A percentile compares a stretch with the other conserved stretches of the same genome.
These are phyloP conservation scores for Drosophila melanogaster DNA, from an alignment of 1,140 invertebrate species.

Conservation along the genomic window Release_6_plus_ISO1_MT NT_033779.5:8489501-8490000, in stretches of 20 bases:
- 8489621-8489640: slow-evolving; percentile 47
- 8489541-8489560: slow-evolving; percentile 55
- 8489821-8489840: slow-evolving; percentile 38
- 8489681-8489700: slow-evolving; percentile 60
- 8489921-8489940: slow-evolving; percentile 58
- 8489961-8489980: slow-evolving; percentile 29
- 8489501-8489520: slow-evolving; percentile 29
- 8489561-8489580: slow-evolving; percentile 31
- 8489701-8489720: slow-evolving; percentile 50
- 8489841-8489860: slow-evolving; percentile 64
- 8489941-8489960: slow-evolving; percentile 31
- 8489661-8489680: slow-evolving; percentile 43
- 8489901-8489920: slow-evolving; percentile 42
- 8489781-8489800: slow-evolving; percentile 27
- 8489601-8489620: slow-evolving; percentile 58
- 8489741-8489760: slow-evolving; percentile 33
- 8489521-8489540: slow-evolving; percentile 54
- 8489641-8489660: neutral
- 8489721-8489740: slow-evolving; percentile 35
- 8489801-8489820: slow-evolving; percentile 20
- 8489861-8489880: slow-evolving; percentile 18
- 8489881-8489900: slow-evolving; percentile 37
- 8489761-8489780: slow-evolving; percentile 62
- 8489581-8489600: slow-evolving; percentile 38
- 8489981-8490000: slow-evolving; percentile 54